phyloP scores from a whole-genome alignment of 2,888 invertebrate genomes.

The Ennomos fuscantarius region DNA sequence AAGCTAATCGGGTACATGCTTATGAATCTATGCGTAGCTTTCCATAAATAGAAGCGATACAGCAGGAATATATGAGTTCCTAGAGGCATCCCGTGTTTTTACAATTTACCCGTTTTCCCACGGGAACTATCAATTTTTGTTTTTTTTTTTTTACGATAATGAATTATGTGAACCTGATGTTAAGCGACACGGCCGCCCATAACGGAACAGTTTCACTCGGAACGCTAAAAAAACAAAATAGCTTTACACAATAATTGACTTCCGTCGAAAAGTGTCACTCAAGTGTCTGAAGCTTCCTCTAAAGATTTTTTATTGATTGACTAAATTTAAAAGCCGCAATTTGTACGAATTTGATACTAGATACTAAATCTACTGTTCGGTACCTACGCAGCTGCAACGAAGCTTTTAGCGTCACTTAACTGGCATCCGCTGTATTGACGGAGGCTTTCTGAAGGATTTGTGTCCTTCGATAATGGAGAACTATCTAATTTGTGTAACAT shows the following conservation, averaged over 20 bases:
- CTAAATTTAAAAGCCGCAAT: conserved; percentile 29
- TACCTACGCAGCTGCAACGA: conserved; percentile 42
- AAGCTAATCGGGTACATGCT: conserved; percentile 8
- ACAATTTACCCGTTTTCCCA: no score
- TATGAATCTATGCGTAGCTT: neutral
- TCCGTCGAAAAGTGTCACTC: no score
- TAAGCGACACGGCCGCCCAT: no score
- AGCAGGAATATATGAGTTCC: no score
- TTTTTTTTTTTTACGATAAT: no score
- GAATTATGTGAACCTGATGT: no score
- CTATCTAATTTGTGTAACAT: neutral
- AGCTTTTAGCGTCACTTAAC: conserved; percentile 62
- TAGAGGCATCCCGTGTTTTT: no score
- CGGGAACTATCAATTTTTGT: no score
- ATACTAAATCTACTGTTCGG: conserved; percentile 28
- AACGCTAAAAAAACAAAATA: no score
- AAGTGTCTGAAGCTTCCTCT: no score
- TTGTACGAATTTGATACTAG: conserved; percentile 32
- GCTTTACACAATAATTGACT: no score
- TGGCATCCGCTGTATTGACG: conserved; percentile 52
- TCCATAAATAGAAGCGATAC: neutral
- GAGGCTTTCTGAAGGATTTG: conserved; percentile 38
- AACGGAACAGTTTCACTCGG: no score
- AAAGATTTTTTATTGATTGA: conserved; percentile 9
- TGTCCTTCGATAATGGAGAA: conserved; percentile 9